These are phyloP conservation scores for Rhincodon typus DNA, from an alignment of 2,797 vertebrate genomes.

Conservation along the genomic window DNA sequence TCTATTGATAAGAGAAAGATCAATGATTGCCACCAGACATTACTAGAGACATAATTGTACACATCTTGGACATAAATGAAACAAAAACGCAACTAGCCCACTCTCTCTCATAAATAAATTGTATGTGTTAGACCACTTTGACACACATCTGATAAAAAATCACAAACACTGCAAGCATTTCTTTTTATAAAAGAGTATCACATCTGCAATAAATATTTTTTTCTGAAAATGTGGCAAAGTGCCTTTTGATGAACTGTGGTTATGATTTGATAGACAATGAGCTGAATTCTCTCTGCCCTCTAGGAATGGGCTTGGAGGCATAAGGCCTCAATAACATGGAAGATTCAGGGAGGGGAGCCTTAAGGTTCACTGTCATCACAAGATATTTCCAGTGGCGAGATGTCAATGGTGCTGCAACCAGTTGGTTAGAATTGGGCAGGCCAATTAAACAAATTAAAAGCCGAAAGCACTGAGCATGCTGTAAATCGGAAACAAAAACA, in stretches of 20 bases:
- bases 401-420: neutral
- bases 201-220: constrained; percentile 29
- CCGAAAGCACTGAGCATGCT: no score
- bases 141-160: neutral
- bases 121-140: neutral
- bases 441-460: no score
- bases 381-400: neutral
- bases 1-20: neutral
- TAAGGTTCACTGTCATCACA: no score
- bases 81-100: neutral
- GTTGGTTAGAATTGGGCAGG: neutral
- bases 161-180: constrained; percentile 20
- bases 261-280: neutral
- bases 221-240: constrained; percentile 2
- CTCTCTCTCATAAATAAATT: neutral
- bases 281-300: neutral
- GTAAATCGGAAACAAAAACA: no score
- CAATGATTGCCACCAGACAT: neutral
- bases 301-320: neutral
- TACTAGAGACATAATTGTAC: neutral
- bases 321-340: neutral
- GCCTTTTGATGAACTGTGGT: neutral
- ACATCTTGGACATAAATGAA: neutral
- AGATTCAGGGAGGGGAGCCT: no score
- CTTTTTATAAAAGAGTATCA: constrained; percentile 34